Percentiles rank a stretch among this genome's conserved stretches.
Conservation (phyloP, 2,888 invertebrate genomes). For the Branchipolynoe longqiensis region DNA sequence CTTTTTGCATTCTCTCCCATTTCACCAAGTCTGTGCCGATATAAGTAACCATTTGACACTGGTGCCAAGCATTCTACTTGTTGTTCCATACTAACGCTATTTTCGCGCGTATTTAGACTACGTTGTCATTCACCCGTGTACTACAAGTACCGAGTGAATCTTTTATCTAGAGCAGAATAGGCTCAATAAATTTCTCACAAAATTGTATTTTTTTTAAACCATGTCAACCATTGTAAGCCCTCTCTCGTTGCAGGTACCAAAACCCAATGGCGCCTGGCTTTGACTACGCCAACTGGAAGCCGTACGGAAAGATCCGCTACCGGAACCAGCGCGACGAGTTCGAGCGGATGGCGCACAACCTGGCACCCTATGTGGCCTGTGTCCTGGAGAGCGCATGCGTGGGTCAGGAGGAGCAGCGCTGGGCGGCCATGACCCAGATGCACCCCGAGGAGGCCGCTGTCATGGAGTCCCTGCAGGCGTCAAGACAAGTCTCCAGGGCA, state of each 20-base stretch:
- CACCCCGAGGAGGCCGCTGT: slow-evolving; percentile 54
- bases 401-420: slow-evolving; percentile 66
- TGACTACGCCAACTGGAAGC: slow-evolving; percentile 68
- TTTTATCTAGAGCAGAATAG: not conserved
- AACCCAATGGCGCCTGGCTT: slow-evolving; percentile 66
- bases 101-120: too few species aligned
- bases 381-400: slow-evolving; percentile 63
- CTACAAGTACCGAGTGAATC: too few species aligned
- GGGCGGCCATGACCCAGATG: slow-evolving; percentile 64
- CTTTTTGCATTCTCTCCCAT: too few species aligned
- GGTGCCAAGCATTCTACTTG: too few species aligned
- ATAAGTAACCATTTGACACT: too few species aligned
- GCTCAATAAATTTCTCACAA: not conserved
- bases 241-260: slow-evolving; percentile 13
- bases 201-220: not conserved
- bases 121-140: too few species aligned
- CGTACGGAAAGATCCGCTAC: slow-evolving; percentile 64
- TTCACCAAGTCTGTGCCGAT: too few species aligned
- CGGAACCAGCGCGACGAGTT: slow-evolving; percentile 64
- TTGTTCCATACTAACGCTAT: too few species aligned
- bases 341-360: slow-evolving; percentile 59
- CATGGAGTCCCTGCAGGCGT: slow-evolving; percentile 18
- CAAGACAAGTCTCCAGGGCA: slow-evolving; percentile 7
- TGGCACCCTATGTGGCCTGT: slow-evolving; percentile 63
- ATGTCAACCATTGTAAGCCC: not conserved